These are phyloP conservation scores for Xenopus laevis DNA, from an alignment of 2,113 vertebrate genomes.

Conservation along the genomic window DNA sequence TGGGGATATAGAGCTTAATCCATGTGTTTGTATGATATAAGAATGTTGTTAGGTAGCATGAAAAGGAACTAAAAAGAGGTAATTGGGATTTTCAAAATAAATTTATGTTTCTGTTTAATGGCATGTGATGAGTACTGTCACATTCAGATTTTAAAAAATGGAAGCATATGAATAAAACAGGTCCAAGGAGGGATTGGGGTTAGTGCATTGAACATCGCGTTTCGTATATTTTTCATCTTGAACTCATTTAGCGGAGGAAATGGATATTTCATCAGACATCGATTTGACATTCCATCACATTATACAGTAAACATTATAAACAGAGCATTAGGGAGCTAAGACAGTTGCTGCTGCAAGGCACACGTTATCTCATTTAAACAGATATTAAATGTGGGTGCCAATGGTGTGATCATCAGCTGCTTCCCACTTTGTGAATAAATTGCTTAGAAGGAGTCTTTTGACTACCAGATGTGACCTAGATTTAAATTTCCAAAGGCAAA, in stretches of 20 bases:
- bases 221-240: slow-evolving; percentile 64
- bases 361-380: slow-evolving; percentile 82
- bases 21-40: neutral
- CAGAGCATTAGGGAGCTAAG: slow-evolving; percentile 55
- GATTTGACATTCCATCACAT: slow-evolving; percentile 72
- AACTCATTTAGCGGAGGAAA: slow-evolving; percentile 68
- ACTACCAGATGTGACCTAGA: slow-evolving; percentile 81
- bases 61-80: slow-evolving; percentile 15
- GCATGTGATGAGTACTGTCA: slow-evolving; percentile 55
- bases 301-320: slow-evolving; percentile 66
- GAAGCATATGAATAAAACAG: slow-evolving; percentile 41
- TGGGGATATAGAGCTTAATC: neutral
- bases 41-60: neutral
- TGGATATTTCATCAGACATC: slow-evolving; percentile 69
- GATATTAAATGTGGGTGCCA: slow-evolving; percentile 72
- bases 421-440: slow-evolving; percentile 75
- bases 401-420: slow-evolving; percentile 71
- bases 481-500: slow-evolving; percentile 76
- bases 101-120: slow-evolving; percentile 47
- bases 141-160: slow-evolving; percentile 53
- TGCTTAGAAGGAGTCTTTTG: slow-evolving; percentile 73
- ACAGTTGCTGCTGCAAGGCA: slow-evolving; percentile 62
- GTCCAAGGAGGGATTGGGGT: slow-evolving; percentile 50
- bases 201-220: slow-evolving; percentile 58
- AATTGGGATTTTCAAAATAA: slow-evolving; percentile 42